phyloP scores from a whole-genome alignment of 2,113 vertebrate genomes.

The Copsychus sechellarum region DNA sequence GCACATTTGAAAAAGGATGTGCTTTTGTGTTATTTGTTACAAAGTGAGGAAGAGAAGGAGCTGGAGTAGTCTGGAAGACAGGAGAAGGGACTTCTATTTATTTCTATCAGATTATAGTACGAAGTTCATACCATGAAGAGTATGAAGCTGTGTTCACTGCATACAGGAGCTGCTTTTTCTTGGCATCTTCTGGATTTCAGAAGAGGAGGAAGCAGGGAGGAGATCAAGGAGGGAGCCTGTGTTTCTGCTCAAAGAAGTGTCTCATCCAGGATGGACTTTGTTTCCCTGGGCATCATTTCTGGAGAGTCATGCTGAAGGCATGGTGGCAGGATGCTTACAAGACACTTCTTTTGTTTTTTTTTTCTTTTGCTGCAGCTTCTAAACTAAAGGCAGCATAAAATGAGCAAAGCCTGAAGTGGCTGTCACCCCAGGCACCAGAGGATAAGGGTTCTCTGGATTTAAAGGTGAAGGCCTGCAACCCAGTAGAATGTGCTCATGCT shows the following conservation, averaged over 20 bases:
- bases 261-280: background rate
- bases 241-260: background rate
- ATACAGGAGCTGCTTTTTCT: background rate
- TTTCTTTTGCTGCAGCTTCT: background rate
- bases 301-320: background rate
- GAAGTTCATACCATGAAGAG: background rate
- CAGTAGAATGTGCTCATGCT: rapidly evolving
- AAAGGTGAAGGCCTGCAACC: background rate
- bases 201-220: background rate
- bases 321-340: background rate
- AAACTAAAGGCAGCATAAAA: background rate
- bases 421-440: rapidly evolving
- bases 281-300: background rate
- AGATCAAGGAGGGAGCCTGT: background rate
- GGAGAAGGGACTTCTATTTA: background rate
- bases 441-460: background rate
- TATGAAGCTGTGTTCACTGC: background rate
- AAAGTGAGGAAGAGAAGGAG: background rate
- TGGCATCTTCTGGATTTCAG: background rate
- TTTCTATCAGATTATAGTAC: background rate
- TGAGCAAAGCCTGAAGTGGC: background rate
- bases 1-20: background rate
- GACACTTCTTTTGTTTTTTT: background rate
- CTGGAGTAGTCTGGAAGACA: background rate
- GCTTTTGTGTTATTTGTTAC: background rate